Conservation (phyloP, 2,797 vertebrate genomes). For the Morelia viridis region DNA sequence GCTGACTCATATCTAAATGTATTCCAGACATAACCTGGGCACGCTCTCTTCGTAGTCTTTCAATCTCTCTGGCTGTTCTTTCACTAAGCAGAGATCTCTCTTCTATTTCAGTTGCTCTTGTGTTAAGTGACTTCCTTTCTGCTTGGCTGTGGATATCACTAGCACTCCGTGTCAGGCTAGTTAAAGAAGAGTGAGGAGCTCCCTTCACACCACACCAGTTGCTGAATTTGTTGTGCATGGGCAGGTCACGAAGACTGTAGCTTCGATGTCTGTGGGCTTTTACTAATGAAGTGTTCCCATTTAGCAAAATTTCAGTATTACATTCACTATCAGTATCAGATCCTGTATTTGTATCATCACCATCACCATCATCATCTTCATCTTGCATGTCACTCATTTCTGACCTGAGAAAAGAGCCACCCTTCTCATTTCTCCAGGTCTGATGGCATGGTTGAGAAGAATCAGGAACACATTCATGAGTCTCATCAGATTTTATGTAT, state of each 20-base stretch:
- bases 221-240: constrained; percentile 90
- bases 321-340: constrained; percentile 82
- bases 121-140: constrained; percentile 35
- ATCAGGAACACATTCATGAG: constrained; percentile 34
- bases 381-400: constrained; percentile 47
- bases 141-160: constrained; percentile 33
- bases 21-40: constrained; percentile 84
- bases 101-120: constrained; percentile 9
- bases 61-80: constrained; percentile 76
- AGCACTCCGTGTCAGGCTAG: constrained; percentile 44
- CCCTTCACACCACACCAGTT: constrained; percentile 86
- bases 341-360: constrained; percentile 59
- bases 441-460: not conserved
- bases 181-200: constrained; percentile 44
- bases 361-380: constrained; percentile 20
- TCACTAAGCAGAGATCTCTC: constrained; percentile 47
- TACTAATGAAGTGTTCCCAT: constrained; percentile 62
- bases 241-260: constrained; percentile 73
- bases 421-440: constrained; percentile 46
- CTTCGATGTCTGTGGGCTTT: constrained; percentile 41
- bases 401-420: constrained; percentile 43
- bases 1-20: constrained; percentile 77
- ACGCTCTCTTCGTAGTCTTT: constrained; percentile 79
- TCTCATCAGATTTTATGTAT: not conserved
- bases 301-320: constrained; percentile 83